phyloP scores from a whole-genome alignment of 2,113 vertebrate species.

The Serilophus lunatus region DNA sequence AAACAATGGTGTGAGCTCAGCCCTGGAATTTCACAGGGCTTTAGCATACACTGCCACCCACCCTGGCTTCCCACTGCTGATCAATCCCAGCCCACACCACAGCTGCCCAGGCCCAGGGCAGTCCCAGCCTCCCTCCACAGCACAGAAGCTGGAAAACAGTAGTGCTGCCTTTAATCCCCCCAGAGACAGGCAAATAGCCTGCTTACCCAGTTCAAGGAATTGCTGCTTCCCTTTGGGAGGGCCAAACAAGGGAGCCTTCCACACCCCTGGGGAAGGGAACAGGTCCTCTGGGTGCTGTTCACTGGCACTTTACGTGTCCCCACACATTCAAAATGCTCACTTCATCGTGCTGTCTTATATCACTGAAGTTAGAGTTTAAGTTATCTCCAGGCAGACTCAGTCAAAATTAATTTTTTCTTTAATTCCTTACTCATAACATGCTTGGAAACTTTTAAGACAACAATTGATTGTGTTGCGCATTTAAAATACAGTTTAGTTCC shows the following conservation, averaged over 20 bases:
- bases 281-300: not conserved
- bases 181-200: not conserved
- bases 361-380: not conserved
- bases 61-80: not conserved
- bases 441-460: not conserved
- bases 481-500: conserved; percentile 1
- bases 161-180: not conserved
- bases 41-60: not conserved
- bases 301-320: rapidly evolving
- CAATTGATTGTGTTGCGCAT: not conserved
- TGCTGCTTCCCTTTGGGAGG: not conserved
- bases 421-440: not conserved
- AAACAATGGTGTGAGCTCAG: not conserved
- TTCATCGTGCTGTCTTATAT: not conserved
- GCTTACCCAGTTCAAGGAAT: not conserved
- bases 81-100: not conserved
- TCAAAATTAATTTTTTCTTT: conserved; percentile 14
- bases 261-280: not conserved
- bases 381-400: not conserved
- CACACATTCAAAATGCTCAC: not conserved
- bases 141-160: rapidly evolving
- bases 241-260: not conserved
- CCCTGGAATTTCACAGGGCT: not conserved
- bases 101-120: not conserved
- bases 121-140: not conserved